These are phyloP conservation scores for Chrysopilus asiliformis DNA, from an alignment of 2,888 invertebrate species.

Conservation along the genomic window DNA sequence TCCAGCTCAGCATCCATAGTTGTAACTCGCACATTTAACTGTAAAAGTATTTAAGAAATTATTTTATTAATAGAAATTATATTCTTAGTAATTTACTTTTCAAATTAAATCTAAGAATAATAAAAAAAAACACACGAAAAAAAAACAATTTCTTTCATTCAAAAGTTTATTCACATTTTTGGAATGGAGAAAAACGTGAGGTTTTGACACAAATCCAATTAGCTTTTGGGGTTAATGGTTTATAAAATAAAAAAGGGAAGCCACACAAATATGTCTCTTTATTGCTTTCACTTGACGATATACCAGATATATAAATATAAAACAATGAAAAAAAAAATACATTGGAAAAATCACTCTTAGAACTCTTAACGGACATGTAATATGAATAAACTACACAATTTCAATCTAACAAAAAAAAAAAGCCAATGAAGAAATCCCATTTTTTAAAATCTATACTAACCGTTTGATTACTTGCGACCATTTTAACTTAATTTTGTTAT, in stretches of 20 bases:
- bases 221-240: conserved; percentile 32
- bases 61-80: background rate
- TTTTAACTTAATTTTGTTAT: no score
- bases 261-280: conserved; percentile 8
- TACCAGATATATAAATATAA: no score
- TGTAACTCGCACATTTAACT: conserved; percentile 99
- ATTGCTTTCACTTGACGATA: conserved; percentile 4
- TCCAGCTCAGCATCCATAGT: conserved; percentile 99
- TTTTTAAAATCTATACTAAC: no score
- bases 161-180: conserved; percentile 7
- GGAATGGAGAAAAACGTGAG: background rate
- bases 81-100: background rate
- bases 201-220: conserved; percentile 25
- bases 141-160: background rate
- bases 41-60: conserved; percentile 31
- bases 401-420: no score
- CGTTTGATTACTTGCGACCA: no score
- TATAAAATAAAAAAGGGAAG: conserved; percentile 10
- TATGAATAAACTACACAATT: no score
- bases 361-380: no score
- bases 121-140: background rate
- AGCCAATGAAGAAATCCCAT: no score
- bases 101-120: no score
- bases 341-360: no score
- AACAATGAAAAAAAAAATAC: no score